phyloP scores from a whole-genome alignment of 1,140 invertebrate species.

The Caenorhabditis remanei region DNA sequence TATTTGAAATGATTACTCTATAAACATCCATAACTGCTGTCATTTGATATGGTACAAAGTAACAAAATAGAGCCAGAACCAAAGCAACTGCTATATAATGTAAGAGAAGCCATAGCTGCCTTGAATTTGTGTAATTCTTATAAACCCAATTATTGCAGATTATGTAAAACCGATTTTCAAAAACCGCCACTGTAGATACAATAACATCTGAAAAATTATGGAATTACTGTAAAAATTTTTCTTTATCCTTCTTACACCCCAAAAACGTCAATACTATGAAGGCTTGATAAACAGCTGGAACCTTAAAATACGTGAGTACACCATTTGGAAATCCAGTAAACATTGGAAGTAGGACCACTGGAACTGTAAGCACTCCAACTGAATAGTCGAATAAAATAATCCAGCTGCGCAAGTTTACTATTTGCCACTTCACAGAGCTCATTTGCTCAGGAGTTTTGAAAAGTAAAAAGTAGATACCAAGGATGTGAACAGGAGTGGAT shows the following conservation, averaged over 20 bases:
- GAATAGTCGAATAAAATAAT: neutral
- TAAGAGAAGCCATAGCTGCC: no score
- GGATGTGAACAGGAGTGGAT: neutral
- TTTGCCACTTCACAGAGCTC: neutral
- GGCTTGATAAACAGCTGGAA: neutral
- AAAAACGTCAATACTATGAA: neutral
- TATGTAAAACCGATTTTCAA: neutral
- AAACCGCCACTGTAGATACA: neutral
- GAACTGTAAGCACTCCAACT: neutral
- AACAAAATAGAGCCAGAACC: no score
- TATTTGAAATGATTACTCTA: no score
- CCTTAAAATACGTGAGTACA: neutral
- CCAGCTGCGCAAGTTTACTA: neutral
- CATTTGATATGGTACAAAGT: no score
- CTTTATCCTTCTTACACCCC: neutral
- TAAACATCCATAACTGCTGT: no score
- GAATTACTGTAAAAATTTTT: no score
- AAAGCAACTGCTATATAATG: neutral
- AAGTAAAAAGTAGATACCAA: neutral
- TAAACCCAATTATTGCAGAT: neutral
- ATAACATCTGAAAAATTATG: no score
- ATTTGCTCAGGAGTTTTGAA: neutral
- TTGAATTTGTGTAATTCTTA: neutral
- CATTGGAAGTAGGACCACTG: neutral
- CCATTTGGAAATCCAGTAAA: neutral